phyloP scores from a whole-genome alignment of 2,113 vertebrate species.

The Oreocharis arfaki region DNA sequence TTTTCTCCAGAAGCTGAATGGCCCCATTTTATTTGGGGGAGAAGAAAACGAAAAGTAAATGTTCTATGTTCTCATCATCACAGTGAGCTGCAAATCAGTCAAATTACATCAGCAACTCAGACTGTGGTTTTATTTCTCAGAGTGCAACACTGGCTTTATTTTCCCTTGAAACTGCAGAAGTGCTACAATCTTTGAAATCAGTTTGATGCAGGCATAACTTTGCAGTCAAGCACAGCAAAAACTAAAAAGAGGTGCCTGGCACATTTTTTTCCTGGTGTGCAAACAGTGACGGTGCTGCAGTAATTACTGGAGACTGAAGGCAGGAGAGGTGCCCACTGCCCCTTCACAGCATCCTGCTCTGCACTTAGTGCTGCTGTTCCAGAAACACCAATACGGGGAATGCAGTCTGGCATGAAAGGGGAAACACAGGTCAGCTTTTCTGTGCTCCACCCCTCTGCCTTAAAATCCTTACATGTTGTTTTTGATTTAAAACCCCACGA shows the following conservation, averaged over 20 bases:
- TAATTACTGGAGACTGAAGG: not conserved
- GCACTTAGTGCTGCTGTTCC: not conserved
- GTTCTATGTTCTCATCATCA: not conserved
- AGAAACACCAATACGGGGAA: not conserved
- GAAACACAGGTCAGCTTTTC: not conserved
- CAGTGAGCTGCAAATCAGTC: not conserved
- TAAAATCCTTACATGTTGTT: not conserved
- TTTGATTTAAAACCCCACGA: not conserved
- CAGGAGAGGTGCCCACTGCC: fast-evolving
- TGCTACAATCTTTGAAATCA: not conserved
- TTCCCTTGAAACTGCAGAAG: not conserved
- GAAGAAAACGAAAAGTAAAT: too few relatives aligned
- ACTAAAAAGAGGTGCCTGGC: too few relatives aligned
- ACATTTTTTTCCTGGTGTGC: fast-evolving
- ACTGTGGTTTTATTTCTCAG: not conserved
- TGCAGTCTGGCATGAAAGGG: not conserved
- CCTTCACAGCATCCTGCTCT: not conserved
- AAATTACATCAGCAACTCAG: not conserved
- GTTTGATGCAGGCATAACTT: not conserved
- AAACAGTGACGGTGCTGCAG: fast-evolving
- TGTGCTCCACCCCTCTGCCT: not conserved
- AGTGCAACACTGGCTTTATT: too few relatives aligned
- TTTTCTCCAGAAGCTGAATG: not conserved
- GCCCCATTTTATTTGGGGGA: not conserved
- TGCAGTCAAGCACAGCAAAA: not conserved